Percentiles rank a stretch among this genome's conserved stretches.
These are phyloP conservation scores for Magallana gigas DNA, from an alignment of 1,140 invertebrate species.

Conservation along the genomic window DNA sequence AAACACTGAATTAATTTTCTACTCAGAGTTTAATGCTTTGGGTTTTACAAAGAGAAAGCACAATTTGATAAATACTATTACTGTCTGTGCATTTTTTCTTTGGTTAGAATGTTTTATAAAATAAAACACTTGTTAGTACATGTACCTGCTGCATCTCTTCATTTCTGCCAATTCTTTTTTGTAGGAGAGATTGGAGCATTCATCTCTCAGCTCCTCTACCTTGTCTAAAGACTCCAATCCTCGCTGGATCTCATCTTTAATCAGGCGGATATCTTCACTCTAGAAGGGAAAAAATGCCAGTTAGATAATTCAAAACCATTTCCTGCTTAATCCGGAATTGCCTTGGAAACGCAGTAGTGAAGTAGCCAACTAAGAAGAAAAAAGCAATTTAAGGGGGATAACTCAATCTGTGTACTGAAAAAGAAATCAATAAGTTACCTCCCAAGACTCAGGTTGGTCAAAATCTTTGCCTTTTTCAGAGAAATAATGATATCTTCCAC, in stretches of 20 bases:
- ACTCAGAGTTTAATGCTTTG: not conserved
- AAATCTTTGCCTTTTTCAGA: constrained; percentile 71
- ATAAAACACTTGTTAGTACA: too few relatives aligned
- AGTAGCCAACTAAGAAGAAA: too few relatives aligned
- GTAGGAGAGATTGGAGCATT: constrained; percentile 75
- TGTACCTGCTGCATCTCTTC: constrained; percentile 67
- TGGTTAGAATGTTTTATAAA: too few relatives aligned
- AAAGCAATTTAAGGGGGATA: too few relatives aligned
- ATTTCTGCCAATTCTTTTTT: constrained; percentile 69
- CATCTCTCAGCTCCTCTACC: constrained; percentile 75
- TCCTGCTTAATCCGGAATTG: not conserved
- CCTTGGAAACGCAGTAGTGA: not conserved
- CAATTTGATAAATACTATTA: too few relatives aligned
- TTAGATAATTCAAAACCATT: not conserved
- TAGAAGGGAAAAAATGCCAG: constrained; percentile 44
- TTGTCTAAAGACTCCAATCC: constrained; percentile 74
- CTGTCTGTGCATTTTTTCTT: too few relatives aligned
- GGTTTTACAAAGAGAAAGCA: too few relatives aligned
- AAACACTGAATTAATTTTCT: not conserved
- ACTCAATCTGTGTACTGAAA: too few relatives aligned
- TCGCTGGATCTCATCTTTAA: constrained; percentile 74
- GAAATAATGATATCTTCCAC: constrained; percentile 78
- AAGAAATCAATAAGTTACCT: constrained; percentile 62
- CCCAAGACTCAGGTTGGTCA: constrained; percentile 75
- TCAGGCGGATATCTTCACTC: constrained; percentile 78